Evolutionary conservation across 2,888 invertebrate species (phyloP).

Genomic region (Phengaris alcon): DNA sequence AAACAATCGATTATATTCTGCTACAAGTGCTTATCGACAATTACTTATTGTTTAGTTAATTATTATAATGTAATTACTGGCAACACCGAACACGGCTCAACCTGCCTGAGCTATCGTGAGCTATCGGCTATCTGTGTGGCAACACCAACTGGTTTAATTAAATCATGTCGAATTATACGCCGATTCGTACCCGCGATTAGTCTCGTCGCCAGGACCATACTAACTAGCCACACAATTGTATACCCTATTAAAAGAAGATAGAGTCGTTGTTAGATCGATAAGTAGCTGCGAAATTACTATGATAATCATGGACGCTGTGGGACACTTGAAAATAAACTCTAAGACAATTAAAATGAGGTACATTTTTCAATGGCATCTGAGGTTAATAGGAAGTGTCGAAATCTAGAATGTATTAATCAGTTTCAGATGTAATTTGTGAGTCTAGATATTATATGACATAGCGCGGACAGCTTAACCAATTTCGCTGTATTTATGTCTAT

Average conservation of each 20-base stretch:
- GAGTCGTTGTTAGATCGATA: background rate
- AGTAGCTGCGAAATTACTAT: background rate
- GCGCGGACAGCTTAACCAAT: background rate
- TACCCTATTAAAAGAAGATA: background rate
- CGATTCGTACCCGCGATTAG: constrained; percentile 22
- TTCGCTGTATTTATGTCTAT: background rate
- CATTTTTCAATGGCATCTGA: background rate
- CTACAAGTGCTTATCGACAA: background rate
- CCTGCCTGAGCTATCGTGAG: background rate
- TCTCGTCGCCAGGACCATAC: constrained; percentile 1
- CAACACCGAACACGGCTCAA: background rate
- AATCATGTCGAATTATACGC: constrained; percentile 26
- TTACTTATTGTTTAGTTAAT: constrained; percentile 10
- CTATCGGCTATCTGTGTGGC: constrained; percentile 7
- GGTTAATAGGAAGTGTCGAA: constrained; percentile 4
- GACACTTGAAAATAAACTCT: background rate
- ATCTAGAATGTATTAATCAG: constrained; percentile 23
- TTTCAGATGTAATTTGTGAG: background rate
- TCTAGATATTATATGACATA: background rate
- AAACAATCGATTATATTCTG: too few relatives aligned
- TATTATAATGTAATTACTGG: constrained; percentile 20
- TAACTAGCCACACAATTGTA: background rate
- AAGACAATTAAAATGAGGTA: background rate
- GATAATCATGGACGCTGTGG: background rate
- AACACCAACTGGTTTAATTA: constrained; percentile 21